phyloP scores from a whole-genome alignment of 35 echinoderm and acorn worm species.

The Strongylocentrotus purpuratus region DNA sequence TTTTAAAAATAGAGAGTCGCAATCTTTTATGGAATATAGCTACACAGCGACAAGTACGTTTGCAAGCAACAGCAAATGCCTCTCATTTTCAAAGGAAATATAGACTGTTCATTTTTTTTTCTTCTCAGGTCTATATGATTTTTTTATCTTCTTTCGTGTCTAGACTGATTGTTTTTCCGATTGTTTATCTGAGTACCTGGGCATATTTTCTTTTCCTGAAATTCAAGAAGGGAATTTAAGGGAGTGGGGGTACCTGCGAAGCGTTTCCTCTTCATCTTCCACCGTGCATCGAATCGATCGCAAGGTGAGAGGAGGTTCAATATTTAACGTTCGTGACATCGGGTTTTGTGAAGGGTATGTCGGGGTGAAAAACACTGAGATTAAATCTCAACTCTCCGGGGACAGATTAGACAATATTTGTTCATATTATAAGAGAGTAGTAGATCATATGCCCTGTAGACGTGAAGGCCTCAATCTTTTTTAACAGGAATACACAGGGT shows the following conservation, averaged over 20 bases:
- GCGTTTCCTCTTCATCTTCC: conserved; percentile 9
- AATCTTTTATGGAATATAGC: too few relatives aligned
- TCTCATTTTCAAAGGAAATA: not conserved
- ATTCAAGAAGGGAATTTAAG: not conserved
- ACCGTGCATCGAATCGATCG: conserved; percentile 1
- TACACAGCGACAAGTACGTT: too few relatives aligned
- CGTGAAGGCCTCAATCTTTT: not conserved
- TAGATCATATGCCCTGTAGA: not conserved
- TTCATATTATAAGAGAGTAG: not conserved
- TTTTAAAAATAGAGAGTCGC: too few relatives aligned
- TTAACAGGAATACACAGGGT: not conserved
- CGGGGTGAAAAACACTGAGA: not conserved
- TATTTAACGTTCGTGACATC: conserved; percentile 41
- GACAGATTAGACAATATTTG: conserved; percentile 29
- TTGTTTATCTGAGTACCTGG: not conserved
- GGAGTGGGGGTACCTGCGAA: not conserved
- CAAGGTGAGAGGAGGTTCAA: conserved; percentile 36
- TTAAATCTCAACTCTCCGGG: not conserved
- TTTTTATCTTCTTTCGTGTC: not conserved
- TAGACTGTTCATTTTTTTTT: not conserved
- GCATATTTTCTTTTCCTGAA: not conserved
- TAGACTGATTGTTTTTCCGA: conserved; percentile 8
- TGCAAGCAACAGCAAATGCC: too few relatives aligned
- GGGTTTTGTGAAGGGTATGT: not conserved
- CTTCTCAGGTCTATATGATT: not conserved